phyloP scores from a whole-genome alignment of 2,888 invertebrate species.

The Pycnomerus fuliginosus region DNA sequence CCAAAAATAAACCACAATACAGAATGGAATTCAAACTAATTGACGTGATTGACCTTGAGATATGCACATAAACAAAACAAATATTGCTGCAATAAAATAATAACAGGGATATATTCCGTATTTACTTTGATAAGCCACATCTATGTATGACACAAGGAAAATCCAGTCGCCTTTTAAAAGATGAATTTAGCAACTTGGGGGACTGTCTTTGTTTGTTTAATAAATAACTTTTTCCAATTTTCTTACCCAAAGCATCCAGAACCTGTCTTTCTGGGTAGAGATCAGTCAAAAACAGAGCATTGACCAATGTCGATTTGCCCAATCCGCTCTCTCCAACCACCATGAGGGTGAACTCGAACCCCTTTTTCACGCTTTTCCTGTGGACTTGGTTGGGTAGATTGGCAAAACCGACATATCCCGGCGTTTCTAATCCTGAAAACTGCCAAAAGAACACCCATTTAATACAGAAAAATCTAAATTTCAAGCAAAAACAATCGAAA shows the following conservation, averaged over 20 bases:
- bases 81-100: no score
- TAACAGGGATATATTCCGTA: no score
- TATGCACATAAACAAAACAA: no score
- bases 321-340: constrained; percentile 82
- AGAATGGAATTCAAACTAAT: no score
- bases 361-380: constrained; percentile 95
- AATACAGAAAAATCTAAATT: constrained; percentile 1
- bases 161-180: no score
- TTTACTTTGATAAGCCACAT: no score
- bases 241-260: constrained; percentile 82
- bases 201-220: no score
- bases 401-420: constrained; percentile 90
- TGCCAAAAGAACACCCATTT: constrained; percentile 48
- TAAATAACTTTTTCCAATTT: no score
- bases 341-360: constrained; percentile 97
- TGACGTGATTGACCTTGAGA: no score
- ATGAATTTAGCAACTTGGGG: no score
- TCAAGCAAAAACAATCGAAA: not conserved
- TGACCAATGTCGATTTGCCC: constrained; percentile 94
- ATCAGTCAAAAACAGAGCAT: constrained; percentile 92
- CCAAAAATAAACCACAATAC: no score
- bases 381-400: constrained; percentile 97
- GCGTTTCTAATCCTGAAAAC: constrained; percentile 83
- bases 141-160: no score
- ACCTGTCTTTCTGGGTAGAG: constrained; percentile 91